Base-by-base conservation (phyloP, 2,797 vertebrate genomes). In the Myoxocephalus aenaeus region DNA sequence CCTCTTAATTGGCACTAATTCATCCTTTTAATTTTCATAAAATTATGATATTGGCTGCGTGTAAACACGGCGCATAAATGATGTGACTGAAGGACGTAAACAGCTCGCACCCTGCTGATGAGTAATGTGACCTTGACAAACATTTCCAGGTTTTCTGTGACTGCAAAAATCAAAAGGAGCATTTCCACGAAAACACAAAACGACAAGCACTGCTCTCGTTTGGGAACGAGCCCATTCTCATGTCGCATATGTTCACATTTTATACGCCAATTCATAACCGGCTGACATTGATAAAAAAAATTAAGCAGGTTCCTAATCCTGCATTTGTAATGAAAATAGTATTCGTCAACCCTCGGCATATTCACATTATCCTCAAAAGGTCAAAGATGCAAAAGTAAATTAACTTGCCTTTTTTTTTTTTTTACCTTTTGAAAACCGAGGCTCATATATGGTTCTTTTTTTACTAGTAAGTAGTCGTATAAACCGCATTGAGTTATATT, bases 71-170 rank as follows among this genome's bases (percentile, higher is more conserved):
- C 1, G 22, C 18, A 68, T n/a, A 32, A 17, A 65, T 22, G 15
- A 4, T 53, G 57, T 61, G 8, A n/a, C 25, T 48, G 20, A 51
- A 57, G 27, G 5, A 58, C 38, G 20, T 63, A 42, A 48, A 20
- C 18, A 25, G 7, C 22, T 56, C 27, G 20, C 34, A 53, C 2
- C 7, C 14, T 14, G 48, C n/a, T 57, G 4, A 18, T 68, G 3
- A 42, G 8, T 65, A n/a, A 56, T 71, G 56, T 74, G 53, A 88
- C 73, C 73, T 70, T 34, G 67, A 71, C 61, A 59, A 38, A 9
- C 48, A 70, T 12, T 70, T 69, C 11, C 20, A 75, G 9, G 25
- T 69, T 34, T 48, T 20, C 11, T 29, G 8, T 8, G 18, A 72
- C 27, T 68, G 6, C 17, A 10, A 29, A 51, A 36, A 58, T 46